Base-by-base conservation (phyloP, 2,113 vertebrate species). In the Nannospalax galili region DNA sequence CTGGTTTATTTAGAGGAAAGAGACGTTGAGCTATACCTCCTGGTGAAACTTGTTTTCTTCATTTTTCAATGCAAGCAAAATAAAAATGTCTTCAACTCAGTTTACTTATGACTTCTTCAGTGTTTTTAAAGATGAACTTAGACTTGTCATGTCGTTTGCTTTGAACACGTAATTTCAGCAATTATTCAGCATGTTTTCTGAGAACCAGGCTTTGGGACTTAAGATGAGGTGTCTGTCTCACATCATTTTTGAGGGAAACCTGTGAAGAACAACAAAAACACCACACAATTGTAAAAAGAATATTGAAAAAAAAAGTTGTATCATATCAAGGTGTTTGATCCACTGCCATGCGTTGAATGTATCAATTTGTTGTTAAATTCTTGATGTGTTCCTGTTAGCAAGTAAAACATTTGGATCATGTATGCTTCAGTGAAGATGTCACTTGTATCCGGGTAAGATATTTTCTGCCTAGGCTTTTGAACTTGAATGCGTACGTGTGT, bases 201-300 rank as follows among this genome's bases (percentile, higher is more conserved):
- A 30, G 87, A 93, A 64, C 67, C 30, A 35, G 56, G 24, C 75
- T 70, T 87, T 11, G 75, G 24, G 82, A 28, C 26, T 84, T 91
- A 22, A 42, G 62, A 60, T 60, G 17, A 48, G 64, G 69, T 89
- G 9, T 77, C 81, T 88, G 26, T 95, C 52, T 93, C 58, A 65
- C 17, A 79, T 91, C 74, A 24, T 35, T 84, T 94, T 74, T 82
- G 88, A 93, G 87, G 94, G 85, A 97, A 90, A 85, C 58, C 37
- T 94, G 62, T 93, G 67, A n/a, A 6, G 22, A 90, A 20, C 42
- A 78, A 85, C 40, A 77, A 1, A 80, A 24, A 52, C 92, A 79
- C 62, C 58, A 86, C 22, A 28, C 73, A 26, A 37, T 74, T 77
- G 40, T 92, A 84, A 90, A 93, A 75, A 78, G 52, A 89, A 48